phyloP scores from a whole-genome alignment of 37 sponge, comb jelly and placozoan species.

The Theonella swinhoei region DNA sequence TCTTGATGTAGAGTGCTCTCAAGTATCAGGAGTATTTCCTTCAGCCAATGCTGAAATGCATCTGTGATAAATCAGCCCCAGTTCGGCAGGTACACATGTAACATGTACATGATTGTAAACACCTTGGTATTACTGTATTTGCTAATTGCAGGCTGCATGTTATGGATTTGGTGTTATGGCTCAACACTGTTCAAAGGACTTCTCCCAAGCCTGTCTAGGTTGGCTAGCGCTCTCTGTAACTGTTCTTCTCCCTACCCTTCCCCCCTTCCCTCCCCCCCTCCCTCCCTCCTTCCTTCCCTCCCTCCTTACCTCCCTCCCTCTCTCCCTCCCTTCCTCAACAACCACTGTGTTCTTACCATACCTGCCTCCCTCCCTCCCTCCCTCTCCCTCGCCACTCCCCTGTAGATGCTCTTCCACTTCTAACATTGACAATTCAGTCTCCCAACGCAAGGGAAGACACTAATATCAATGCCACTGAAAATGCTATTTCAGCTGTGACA shows the following conservation, averaged over 20 bases:
- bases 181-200: conserved; percentile 76
- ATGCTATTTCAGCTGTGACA: conserved; percentile 96
- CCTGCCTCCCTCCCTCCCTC: background rate
- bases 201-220: conserved; percentile 76
- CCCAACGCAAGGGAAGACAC: conserved; percentile 56
- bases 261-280: background rate
- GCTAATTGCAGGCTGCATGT: conserved; percentile 74
- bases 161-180: conserved; percentile 96
- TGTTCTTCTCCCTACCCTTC: background rate
- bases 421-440: conserved; percentile 66
- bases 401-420: conserved; percentile 80
- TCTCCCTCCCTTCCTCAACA: background rate
- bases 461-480: conserved; percentile 88
- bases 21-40: conserved; percentile 92
- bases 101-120: too few relatives aligned
- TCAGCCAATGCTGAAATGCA: conserved; percentile 80
- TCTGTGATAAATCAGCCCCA: conserved; percentile 74
- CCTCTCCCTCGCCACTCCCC: background rate
- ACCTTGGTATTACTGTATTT: too few relatives aligned
- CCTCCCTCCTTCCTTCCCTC: background rate
- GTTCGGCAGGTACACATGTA: conserved; percentile 73
- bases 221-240: background rate
- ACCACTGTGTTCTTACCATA: background rate
- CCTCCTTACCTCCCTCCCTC: conserved; percentile 10
- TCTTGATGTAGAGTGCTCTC: conserved; percentile 83